These are phyloP conservation scores for Acrocyrtus sp. DNA, from an alignment of 2,888 invertebrate genomes.

Conservation along the genomic window DNA sequence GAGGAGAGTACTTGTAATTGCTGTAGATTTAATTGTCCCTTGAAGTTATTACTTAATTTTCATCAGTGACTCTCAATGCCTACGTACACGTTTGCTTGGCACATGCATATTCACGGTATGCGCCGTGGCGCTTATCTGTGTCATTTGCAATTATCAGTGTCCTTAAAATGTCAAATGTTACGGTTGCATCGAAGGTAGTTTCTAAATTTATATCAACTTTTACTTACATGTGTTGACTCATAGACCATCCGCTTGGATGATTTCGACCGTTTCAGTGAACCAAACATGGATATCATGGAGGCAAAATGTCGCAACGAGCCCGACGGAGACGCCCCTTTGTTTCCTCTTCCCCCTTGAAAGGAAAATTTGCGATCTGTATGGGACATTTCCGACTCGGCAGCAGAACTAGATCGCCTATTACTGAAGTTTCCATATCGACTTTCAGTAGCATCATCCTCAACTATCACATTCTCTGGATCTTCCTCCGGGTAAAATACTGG, in stretches of 20 bases:
- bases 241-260: constrained; percentile 41
- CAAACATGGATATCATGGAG: constrained; percentile 50
- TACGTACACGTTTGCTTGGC: too few relatives aligned
- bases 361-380: constrained; percentile 7
- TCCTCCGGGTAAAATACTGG: constrained; percentile 27
- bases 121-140: too few relatives aligned
- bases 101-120: too few relatives aligned
- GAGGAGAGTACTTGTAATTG: too few relatives aligned
- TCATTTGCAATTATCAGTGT: too few relatives aligned
- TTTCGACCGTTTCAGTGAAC: constrained; percentile 45
- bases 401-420: constrained; percentile 32
- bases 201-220: neutral
- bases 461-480: constrained; percentile 24
- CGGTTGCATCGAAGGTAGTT: too few relatives aligned
- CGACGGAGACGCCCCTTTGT: constrained; percentile 12
- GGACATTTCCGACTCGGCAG: constrained; percentile 1
- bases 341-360: too few relatives aligned
- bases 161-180: too few relatives aligned
- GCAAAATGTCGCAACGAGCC: constrained; percentile 38
- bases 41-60: too few relatives aligned
- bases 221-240: constrained; percentile 52
- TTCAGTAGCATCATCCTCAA: constrained; percentile 21
- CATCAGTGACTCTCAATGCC: too few relatives aligned
- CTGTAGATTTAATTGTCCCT: too few relatives aligned
- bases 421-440: constrained; percentile 24